phyloP scores from a whole-genome alignment of 2,113 vertebrate genomes.

The Columba janthina region DNA sequence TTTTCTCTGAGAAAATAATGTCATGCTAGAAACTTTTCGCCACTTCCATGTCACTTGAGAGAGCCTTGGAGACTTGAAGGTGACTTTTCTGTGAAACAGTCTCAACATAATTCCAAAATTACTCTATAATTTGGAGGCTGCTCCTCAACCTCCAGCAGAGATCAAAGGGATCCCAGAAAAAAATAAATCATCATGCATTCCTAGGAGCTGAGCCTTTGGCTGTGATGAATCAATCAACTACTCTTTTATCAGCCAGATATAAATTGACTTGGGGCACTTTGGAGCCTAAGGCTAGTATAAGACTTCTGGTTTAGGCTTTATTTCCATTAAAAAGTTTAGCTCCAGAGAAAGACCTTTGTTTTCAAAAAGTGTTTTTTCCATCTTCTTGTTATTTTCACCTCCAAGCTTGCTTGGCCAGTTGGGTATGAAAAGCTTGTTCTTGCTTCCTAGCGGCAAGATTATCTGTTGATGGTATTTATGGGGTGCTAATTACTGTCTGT shows the following conservation, averaged over 20 bases:
- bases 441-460: not conserved
- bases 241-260: constrained; percentile 38
- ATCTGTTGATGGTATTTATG: not conserved
- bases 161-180: constrained; percentile 42
- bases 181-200: constrained; percentile 22
- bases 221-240: constrained; percentile 29
- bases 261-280: not conserved
- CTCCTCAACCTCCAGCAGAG: constrained; percentile 24
- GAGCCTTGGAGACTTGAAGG: constrained; percentile 18
- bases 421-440: constrained; percentile 20
- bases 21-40: not conserved
- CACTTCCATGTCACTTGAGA: not conserved
- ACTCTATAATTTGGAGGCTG: constrained; percentile 35
- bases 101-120: constrained; percentile 42
- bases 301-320: not conserved
- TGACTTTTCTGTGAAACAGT: constrained; percentile 32
- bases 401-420: constrained; percentile 12
- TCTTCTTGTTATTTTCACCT: constrained; percentile 10
- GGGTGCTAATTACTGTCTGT: constrained; percentile 29
- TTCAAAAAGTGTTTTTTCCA: not conserved
- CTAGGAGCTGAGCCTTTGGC: constrained; percentile 43
- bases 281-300: not conserved
- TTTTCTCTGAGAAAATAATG: not conserved
- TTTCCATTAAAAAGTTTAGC: not conserved
- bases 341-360: constrained; percentile 7